These are phyloP conservation scores for Girardinichthys multiradiatus DNA, from an alignment of 2,113 vertebrate genomes.

Conservation along the genomic window DNA sequence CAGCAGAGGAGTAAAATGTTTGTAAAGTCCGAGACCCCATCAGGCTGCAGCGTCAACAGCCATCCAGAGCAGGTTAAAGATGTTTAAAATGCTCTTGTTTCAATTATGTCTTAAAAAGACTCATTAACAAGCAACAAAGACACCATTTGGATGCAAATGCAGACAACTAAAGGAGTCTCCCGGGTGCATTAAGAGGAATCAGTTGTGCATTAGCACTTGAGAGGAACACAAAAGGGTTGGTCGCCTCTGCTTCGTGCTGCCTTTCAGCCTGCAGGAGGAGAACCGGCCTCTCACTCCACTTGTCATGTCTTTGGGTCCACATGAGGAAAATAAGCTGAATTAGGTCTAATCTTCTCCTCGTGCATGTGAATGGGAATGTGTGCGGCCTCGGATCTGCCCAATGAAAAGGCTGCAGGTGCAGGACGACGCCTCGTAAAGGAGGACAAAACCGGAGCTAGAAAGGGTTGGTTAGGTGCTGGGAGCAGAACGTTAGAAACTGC, in stretches of 20 bases:
- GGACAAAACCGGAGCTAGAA: no score
- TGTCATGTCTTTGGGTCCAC: conserved; percentile 6
- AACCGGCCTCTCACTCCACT: conserved; percentile 6
- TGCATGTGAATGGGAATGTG: conserved; percentile 82
- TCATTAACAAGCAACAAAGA: conserved; percentile 44
- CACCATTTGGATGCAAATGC: conserved; percentile 24
- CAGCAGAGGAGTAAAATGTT: not conserved
- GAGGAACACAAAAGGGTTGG: conserved; percentile 81
- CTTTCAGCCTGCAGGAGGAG: conserved; percentile 66
- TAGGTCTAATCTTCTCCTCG: conserved; percentile 81
- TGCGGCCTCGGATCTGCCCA: no score
- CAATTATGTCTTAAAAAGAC: conserved; percentile 18
- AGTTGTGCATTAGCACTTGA: conserved; percentile 86
- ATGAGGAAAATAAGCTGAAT: conserved; percentile 62
- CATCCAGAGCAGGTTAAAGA: conserved; percentile 3
- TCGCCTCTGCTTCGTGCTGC: conserved; percentile 42
- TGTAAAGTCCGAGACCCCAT: not conserved
- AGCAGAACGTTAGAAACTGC: no score
- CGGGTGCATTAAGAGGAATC: conserved; percentile 67
- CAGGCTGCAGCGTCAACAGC: not conserved
- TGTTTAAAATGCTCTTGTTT: conserved; percentile 24
- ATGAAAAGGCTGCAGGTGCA: no score
- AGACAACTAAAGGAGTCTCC: conserved; percentile 22
- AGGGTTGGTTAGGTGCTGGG: no score
- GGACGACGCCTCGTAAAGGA: no score